phyloP scores from a whole-genome alignment of 2,888 invertebrate genomes.

The Eristalinus sepulchralis region DNA sequence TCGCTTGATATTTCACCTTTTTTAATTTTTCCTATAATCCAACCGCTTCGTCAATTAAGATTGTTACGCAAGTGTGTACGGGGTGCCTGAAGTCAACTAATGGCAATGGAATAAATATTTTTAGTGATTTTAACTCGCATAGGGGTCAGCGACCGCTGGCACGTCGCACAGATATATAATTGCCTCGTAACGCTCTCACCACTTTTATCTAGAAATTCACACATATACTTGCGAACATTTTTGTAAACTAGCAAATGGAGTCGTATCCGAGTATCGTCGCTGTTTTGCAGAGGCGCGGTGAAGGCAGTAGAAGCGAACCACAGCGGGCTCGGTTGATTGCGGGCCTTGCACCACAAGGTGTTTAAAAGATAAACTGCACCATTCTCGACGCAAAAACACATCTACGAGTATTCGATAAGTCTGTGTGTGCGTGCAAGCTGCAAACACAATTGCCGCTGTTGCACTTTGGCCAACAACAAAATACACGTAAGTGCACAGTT shows the following conservation, averaged over 20 bases:
- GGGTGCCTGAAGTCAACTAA: constrained; percentile 21
- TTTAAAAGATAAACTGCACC: constrained; percentile 37
- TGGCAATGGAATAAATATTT: constrained; percentile 45
- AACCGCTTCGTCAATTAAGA: constrained; percentile 14
- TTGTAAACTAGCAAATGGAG: constrained; percentile 23
- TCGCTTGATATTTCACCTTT: not conserved
- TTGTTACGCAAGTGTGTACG: not conserved
- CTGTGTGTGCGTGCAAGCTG: not conserved
- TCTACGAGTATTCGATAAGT: not conserved
- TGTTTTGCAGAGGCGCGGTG: not conserved
- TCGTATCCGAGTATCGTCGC: constrained; percentile 24
- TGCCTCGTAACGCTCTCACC: constrained; percentile 53
- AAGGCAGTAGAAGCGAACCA: not conserved
- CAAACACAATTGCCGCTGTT: constrained; percentile 22
- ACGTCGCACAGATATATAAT: constrained; percentile 46
- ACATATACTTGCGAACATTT: constrained; percentile 6
- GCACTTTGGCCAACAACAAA: constrained; percentile 21
- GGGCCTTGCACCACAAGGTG: constrained; percentile 24
- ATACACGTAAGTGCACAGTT: constrained; percentile 1
- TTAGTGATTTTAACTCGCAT: constrained; percentile 22
- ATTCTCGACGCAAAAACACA: constrained; percentile 5
- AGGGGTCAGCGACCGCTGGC: constrained; percentile 49
- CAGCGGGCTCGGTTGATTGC: not conserved
- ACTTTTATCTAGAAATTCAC: constrained; percentile 50
- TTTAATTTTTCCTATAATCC: not conserved